These are phyloP conservation scores for Aplysia californica DNA, from an alignment of 1,140 invertebrate genomes.

Conservation along the genomic window DNA sequence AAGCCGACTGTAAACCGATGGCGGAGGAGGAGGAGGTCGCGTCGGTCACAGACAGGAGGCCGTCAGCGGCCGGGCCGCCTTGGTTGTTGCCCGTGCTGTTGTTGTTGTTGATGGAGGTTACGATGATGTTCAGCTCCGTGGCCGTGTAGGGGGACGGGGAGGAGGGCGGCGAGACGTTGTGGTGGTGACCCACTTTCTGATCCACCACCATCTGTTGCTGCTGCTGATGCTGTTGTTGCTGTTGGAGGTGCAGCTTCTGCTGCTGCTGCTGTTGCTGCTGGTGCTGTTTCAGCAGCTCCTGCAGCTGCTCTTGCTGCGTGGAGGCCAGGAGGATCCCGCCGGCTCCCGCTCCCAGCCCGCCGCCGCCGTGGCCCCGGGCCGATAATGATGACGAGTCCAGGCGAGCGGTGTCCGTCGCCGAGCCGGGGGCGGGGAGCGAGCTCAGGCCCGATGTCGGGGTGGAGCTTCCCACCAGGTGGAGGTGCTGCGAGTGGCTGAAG, in stretches of 20 bases:
- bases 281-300: constrained; percentile 9
- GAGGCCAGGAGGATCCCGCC: not conserved
- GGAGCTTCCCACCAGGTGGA: not conserved
- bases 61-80: not conserved
- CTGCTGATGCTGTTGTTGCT: not conserved
- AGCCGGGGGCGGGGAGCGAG: not conserved
- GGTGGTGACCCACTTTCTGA: not conserved
- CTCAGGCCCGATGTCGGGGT: not conserved
- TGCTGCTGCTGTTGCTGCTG: constrained; percentile 17
- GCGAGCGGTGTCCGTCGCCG: not conserved
- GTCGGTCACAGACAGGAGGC: constrained; percentile 9
- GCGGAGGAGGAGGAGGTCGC: not conserved
- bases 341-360: too few relatives aligned
- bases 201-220: not conserved
- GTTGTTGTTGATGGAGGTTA: not conserved
- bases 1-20: too few relatives aligned
- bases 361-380: too few relatives aligned
- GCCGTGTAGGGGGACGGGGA: not conserved
- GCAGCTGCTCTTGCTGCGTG: not conserved
- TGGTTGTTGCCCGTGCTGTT: constrained; percentile 6
- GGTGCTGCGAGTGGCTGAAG: not conserved
- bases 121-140: too few relatives aligned
- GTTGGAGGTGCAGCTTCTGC: not conserved
- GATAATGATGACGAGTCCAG: too few relatives aligned
- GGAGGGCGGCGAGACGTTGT: not conserved